These are phyloP conservation scores for Rhamnusium bicolor DNA, from an alignment of 2,888 invertebrate species.

Conservation along the genomic window DNA sequence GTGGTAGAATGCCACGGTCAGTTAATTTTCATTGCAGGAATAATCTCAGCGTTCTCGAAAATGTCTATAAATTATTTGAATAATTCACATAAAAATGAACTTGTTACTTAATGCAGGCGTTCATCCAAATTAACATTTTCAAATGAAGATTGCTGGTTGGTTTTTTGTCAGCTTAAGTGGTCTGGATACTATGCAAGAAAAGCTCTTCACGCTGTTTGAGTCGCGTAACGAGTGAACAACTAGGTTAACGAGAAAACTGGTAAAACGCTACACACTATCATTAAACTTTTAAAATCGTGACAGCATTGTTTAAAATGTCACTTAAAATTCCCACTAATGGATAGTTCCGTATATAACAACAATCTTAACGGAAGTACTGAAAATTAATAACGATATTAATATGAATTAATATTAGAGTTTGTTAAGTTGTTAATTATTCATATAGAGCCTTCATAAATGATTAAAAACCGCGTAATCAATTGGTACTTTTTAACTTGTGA, in stretches of 20 bases:
- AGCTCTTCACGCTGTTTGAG: conserved; percentile 4
- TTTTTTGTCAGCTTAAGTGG: conserved; percentile 1
- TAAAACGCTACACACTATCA: not conserved
- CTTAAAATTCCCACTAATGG: not conserved
- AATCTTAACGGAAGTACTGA: not conserved
- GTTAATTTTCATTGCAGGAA: conserved; percentile 3
- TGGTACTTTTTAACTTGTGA: too few species aligned
- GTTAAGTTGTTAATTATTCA: too few species aligned
- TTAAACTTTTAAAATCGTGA: conserved; percentile 7
- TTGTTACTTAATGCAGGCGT: not conserved
- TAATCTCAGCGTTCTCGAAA: not conserved
- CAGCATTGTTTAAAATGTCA: not conserved
- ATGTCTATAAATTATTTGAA: not conserved
- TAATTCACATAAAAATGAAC: not conserved
- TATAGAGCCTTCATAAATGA: too few species aligned
- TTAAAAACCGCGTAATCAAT: too few species aligned
- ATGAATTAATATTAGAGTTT: too few species aligned
- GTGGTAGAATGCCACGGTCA: not conserved
- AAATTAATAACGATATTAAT: too few species aligned
- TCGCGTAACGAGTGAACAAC: conserved; percentile 7
- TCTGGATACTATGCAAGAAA: not conserved
- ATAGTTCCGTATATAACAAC: not conserved
- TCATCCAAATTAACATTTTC: conserved; percentile 9
- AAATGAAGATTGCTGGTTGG: not conserved
- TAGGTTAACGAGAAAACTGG: conserved; percentile 8